Base-by-base conservation (phyloP, 92 coral and sea anemone genomes). In the Parazoanthus atlanticus region DNA sequence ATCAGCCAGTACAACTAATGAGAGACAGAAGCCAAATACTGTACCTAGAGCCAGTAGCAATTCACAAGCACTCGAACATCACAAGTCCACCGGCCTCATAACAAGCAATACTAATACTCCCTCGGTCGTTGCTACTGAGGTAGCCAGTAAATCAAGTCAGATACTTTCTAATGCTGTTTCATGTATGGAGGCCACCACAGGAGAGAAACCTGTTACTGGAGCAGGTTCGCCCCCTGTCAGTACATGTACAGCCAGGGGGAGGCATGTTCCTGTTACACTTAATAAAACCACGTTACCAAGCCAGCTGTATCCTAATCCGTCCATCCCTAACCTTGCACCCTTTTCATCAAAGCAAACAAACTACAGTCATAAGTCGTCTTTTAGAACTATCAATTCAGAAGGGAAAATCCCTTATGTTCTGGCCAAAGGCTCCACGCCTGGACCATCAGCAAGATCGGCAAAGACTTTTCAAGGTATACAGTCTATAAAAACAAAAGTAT, bases 351-450 rank as follows among this genome's bases (percentile, higher is more conserved):
- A 70, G 28, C 70, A 46, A 40, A 47, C 56, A 25, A 21, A 2
- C 65, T 9, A 29, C 74, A 84, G 19, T 25, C 70, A 49, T 17
- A 32, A 8, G 33, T 34, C 65, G 5, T 41, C 29, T 75, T 33
- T 0, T 36, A n/a, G 52, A 23, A 21, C 79, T 12, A 79, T 8
- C 73, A 66, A 49, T 82, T 76, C 76, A 56, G 84, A 17, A 82
- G 85, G 69, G 88, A 86, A 80, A 84, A 91, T 47, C 90, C 85
- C 74, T 75, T 86, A 73, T 90, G 90, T 81, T 90, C 78, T 40
- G 13, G 6, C 49, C 0, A 83, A 70, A 84, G 30, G 43, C 28
- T 26, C 78, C 21, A 23, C 64, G 17, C 9, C 61, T 11, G 6
- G 10, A 43, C 13, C 34, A 6, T 9, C 30, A 3, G 43, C 31